Conservation (phyloP, 2,888 invertebrate species). For the Tyria jacobaeae region DNA sequence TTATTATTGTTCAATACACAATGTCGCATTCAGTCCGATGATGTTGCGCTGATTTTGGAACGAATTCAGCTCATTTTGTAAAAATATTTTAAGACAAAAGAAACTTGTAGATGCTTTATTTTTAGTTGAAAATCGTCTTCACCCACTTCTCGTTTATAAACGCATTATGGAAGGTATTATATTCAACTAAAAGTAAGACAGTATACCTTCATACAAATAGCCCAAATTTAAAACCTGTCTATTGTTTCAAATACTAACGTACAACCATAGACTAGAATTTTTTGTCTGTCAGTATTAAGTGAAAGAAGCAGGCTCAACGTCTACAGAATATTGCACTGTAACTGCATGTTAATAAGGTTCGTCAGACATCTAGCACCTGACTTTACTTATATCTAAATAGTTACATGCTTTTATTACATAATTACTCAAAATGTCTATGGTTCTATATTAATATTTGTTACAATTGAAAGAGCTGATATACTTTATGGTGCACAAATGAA, state of each 20-base stretch:
- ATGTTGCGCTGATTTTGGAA: constrained; percentile 1
- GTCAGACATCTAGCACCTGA: background rate
- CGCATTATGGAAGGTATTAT: constrained; percentile 3
- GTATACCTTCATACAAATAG: constrained; percentile 1
- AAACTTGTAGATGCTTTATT: background rate
- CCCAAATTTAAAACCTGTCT: background rate
- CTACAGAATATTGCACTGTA: no score
- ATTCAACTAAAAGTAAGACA: constrained; percentile 1
- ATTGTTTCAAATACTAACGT: background rate
- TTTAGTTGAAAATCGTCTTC: constrained; percentile 2
- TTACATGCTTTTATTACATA: background rate
- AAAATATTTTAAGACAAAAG: background rate
- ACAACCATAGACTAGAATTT: background rate
- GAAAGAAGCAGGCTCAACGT: no score
- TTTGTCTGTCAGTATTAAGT: no score
- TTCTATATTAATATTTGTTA: background rate
- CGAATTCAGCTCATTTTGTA: constrained; percentile 1
- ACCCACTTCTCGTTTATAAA: background rate
- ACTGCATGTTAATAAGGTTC: no score
- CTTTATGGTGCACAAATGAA: constrained; percentile 1
- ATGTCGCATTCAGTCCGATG: constrained; percentile 11
- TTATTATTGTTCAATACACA: constrained; percentile 13
- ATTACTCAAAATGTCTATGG: background rate
- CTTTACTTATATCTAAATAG: background rate
- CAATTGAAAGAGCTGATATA: background rate